Evolutionary conservation across 2,888 invertebrate genomes (phyloP), one percentile per base, ranked within the genome.

Genomic region (Lasius fuliginosus): DNA sequence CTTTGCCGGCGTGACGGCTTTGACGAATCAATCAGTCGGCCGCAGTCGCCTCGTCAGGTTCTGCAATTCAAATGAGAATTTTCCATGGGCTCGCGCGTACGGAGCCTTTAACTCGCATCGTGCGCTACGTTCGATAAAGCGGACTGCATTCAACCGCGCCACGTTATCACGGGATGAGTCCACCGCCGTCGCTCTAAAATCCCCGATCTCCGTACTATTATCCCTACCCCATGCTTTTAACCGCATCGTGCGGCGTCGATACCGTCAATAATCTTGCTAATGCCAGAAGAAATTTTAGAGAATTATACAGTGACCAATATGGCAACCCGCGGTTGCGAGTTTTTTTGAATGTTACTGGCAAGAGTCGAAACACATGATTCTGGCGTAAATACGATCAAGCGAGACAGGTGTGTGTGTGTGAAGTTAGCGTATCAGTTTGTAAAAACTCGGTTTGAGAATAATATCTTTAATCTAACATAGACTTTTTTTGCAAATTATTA

Each of bases 11-110:
- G 69, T 69, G 77, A 81, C 86, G 79, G 86, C 87, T 90, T 90
- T 89, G 90, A 90, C 83, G 90, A 90, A 90, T 90, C 89, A 89
- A 90, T 90, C 89, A 86, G 85, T 73, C 82, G 85, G 75, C 62
- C 68, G 79, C 77, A 77, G 62, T 82, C 82, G 71, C 71, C 79
- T 69, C 82, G 79, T 84, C 86, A 67, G 81, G 82, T 83, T 90
- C 90, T 87, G 90, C 86, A 87, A 90, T 90, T 90, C 89, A 90
- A 90, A 90, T 87, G 88, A 88, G 90, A 89, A 83, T 87, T 90
- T 90, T 90, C 87, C 83, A 77, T 64, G 79, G 81, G 82, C 77
- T 86, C 85, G 85, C 33, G 75, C 65, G 83, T 42, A 74, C 58
- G 62, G 65, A 79, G 89, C 87, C 89, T 85, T 88, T 89, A 89